Base-by-base conservation (phyloP, 2,113 vertebrate genomes). In the Pholis gunnellus region DNA sequence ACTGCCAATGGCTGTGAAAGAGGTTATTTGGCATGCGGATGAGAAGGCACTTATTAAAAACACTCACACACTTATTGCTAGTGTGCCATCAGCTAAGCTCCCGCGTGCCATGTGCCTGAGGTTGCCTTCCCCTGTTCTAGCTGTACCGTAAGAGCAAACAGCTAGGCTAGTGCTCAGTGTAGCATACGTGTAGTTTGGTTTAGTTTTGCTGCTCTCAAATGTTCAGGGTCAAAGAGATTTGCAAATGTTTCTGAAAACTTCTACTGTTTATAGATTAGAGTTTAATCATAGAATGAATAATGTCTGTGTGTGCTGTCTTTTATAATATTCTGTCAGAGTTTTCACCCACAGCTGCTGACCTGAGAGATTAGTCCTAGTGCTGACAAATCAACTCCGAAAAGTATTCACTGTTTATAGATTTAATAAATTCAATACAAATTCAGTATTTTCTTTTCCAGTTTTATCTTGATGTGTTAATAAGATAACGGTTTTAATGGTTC, bases 191-290 rank as follows among this genome's bases (percentile, higher is more conserved):
- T 29, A 27, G n/a, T 66, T 38, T 66, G 11, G 20, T 44, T 68
- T 34, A 1, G 14, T 27, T 36, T 25, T 29, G 2, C 15, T 50
- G 14, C 22, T 60, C 42, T 29, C 36, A 38, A 40, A 1, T 6
- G 4, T 61, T 40, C 42, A 40, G 22, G 4, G 2, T 71, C 9
- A 29, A 70, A 31, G 1, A 64, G 13, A 44, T 54, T 7, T 34
- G 18, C 42, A 38, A 10, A 67, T 67, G 2, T 77, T 46, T 22
- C 5, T 0, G 27, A 46, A 75, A 40, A 22, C n/a, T n/a, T n/a
- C n/a, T n/a, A n/a, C 48, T 17, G 13, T 60, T 61, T 46, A 42
- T 46, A 70, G 66, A 82, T 76, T 64, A 46, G 57, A 82, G 5
- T 64, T 56, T 13, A 52, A 54, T 75, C 38, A 64, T 9, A 38